A percentile compares a stretch with the other conserved stretches of the same genome.
Conservation (phyloP, 2,797 vertebrate species). For the Pangasius djambal region DNA sequence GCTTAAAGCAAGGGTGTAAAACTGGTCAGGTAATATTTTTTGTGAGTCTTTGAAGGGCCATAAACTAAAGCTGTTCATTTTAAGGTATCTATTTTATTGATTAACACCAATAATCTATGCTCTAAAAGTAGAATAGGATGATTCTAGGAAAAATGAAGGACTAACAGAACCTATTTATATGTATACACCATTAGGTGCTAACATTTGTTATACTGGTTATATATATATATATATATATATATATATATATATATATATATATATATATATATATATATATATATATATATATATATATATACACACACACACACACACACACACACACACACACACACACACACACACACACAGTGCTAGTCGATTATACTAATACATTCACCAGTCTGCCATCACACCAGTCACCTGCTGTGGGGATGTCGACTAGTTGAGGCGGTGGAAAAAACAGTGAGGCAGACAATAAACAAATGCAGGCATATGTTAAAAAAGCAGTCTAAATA, state of each 20-base stretch:
- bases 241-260: no score
- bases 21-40: neutral
- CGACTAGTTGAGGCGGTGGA: neutral
- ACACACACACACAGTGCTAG: neutral
- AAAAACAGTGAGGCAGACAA: neutral
- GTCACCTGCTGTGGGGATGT: neutral
- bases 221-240: no score
- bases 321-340: no score
- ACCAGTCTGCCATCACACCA: neutral
- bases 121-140: neutral
- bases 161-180: no score
- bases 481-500: no score
- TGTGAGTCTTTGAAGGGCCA: neutral
- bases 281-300: no score
- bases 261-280: no score
- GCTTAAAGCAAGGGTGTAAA: neutral
- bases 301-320: no score
- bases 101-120: neutral
- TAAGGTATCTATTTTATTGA: neutral
- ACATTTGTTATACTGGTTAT: neutral
- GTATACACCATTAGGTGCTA: neutral
- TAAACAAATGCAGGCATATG: no score
- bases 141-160: neutral
- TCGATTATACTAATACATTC: neutral
- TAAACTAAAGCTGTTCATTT: constrained; percentile 9